These are phyloP conservation scores for Serinus canaria DNA, from an alignment of 2,113 vertebrate species.

Conservation along the genomic window DNA sequence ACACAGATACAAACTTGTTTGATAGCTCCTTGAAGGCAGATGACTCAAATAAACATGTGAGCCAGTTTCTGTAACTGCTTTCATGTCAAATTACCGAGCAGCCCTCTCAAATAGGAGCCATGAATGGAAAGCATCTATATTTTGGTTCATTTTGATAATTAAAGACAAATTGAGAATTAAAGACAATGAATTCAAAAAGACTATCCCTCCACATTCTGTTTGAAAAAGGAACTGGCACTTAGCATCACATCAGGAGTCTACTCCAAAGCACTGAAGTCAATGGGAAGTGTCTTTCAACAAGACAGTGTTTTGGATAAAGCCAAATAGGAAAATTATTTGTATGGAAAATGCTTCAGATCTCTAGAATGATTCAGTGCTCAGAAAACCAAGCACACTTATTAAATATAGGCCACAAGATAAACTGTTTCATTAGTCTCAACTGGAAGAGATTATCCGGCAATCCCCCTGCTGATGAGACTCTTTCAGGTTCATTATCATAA, in stretches of 20 bases:
- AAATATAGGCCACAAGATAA: background rate
- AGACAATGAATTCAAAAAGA: background rate
- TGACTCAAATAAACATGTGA: constrained; percentile 43
- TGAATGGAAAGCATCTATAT: constrained; percentile 8
- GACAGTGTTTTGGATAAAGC: background rate
- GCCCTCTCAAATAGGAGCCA: background rate
- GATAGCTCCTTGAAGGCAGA: constrained; percentile 35
- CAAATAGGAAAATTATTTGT: background rate
- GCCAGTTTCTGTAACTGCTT: background rate
- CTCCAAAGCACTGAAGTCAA: background rate
- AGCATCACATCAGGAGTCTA: background rate
- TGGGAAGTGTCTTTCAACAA: background rate
- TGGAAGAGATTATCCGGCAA: constrained; percentile 1
- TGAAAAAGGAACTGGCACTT: background rate
- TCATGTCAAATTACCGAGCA: constrained; percentile 30
- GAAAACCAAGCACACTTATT: background rate
- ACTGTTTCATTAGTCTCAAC: constrained; percentile 12
- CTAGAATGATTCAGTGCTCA: background rate
- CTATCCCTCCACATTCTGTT: background rate
- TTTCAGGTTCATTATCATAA: background rate
- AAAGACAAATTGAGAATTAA: constrained; percentile 47
- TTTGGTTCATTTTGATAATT: constrained; percentile 44
- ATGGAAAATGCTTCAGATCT: constrained; percentile 5
- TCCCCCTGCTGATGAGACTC: background rate
- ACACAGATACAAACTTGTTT: background rate